Conservation (phyloP, 2,797 vertebrate species). For the Sebastes miniatus region DNA sequence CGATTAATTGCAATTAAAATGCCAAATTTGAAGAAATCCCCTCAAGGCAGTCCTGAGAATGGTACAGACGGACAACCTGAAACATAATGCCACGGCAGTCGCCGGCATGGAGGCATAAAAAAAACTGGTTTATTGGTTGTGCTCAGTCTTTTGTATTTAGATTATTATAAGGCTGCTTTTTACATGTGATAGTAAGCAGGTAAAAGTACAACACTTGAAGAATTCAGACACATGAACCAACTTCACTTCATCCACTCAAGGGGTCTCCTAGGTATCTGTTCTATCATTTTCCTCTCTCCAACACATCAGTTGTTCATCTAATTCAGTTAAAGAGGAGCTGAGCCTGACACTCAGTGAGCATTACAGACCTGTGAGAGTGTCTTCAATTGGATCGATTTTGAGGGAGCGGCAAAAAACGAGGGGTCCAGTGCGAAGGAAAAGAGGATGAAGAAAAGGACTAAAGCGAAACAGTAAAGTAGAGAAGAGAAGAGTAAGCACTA, state of each 20-base stretch:
- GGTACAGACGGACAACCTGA: too few species aligned
- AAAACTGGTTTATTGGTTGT: not conserved
- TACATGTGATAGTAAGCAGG: not conserved
- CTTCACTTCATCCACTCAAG: not conserved
- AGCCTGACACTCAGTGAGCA: constrained; percentile 47
- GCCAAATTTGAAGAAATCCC: too few species aligned
- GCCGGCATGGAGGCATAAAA: not conserved
- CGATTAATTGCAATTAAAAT: too few species aligned
- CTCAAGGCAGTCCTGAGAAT: too few species aligned
- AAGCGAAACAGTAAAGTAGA: constrained; percentile 35
- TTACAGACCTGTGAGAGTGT: constrained; percentile 56
- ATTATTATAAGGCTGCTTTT: not conserved
- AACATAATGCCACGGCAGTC: not conserved
- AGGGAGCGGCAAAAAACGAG: constrained; percentile 33
- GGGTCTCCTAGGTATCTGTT: constrained; percentile 8
- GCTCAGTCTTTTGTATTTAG: not conserved
- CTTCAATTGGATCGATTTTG: constrained; percentile 52
- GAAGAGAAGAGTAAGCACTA: constrained; percentile 46
- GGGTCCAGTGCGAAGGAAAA: constrained; percentile 26
- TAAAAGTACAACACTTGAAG: not conserved
- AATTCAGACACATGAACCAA: not conserved
- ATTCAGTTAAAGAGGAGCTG: constrained; percentile 59
- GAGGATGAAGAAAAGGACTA: constrained; percentile 46
- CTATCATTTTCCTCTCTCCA: constrained; percentile 39
- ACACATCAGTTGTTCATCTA: constrained; percentile 44